Base-by-base conservation (phyloP, 2,797 vertebrate species). In the Echeneis naucrates region DNA sequence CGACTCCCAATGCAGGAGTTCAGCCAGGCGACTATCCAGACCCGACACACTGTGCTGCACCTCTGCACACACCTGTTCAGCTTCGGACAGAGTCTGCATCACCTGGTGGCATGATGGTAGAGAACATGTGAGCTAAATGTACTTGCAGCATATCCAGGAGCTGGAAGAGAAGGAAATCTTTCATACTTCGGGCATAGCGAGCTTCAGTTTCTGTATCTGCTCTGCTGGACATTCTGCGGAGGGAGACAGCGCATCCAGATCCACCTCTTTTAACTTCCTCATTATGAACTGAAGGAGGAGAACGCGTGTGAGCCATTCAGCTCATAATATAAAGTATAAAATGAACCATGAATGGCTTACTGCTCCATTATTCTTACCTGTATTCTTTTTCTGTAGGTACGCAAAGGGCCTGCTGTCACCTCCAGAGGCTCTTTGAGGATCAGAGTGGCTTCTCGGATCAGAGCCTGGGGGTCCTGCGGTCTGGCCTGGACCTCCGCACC, bases 1-100 rank as follows among this genome's bases (percentile, higher is more conserved):
- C 0, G 75, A 69, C 69, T 95, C 94, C 94, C 95, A 95, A 78
- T 90, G 91, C 32, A 92, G 76, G 32, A 95, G 92, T 79, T 95
- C 94, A 32, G 94, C 94, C 75, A 95, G 74, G 26, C 94, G 93
- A 9, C 85, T 78, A 44, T 95, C 92, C 61, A 95, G 84, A 27
- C 92, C 91, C 0, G 86, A 93, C 19, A 94, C 89, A 52, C 87
- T 92, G 57, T 91, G 91, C 71, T 93, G 93, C 74, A 95, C 79
- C 82, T 94, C 94, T 42, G 87, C 75, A 78, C 94, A 95, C 40
- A 94, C 78, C 83, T 93, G 90, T 47, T 94, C 90, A 4, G 93
- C 91, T 78, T 94, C 92, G n/a, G 68, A 80, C 68, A 95, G 82
- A 1, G 92, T 94, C 81, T 93, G 88, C 66, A 92, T 78, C 24